Conservation (phyloP, 2,113 vertebrate genomes). For the Zosterops pallidus region DNA sequence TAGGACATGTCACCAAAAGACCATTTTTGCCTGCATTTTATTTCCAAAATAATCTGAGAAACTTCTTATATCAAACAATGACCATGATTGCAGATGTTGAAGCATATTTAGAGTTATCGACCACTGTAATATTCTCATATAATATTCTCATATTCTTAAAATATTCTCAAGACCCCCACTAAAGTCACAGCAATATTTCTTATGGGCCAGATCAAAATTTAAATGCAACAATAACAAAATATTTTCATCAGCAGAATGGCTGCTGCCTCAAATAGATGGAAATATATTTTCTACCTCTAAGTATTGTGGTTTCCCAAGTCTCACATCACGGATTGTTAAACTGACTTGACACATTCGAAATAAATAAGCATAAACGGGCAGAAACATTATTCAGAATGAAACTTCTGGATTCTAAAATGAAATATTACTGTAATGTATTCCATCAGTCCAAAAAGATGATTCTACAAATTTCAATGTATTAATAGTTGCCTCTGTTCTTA, state of each 20-base stretch:
- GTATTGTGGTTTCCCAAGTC: background rate
- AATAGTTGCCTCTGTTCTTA: background rate
- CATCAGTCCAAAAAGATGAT: background rate
- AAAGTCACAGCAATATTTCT: background rate
- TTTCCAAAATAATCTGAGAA: background rate
- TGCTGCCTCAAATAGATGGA: background rate
- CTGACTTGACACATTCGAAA: background rate
- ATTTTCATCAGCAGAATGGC: background rate
- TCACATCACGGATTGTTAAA: background rate
- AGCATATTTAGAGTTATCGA: background rate
- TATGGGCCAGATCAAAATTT: background rate
- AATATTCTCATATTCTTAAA: background rate
- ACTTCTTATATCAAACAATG: background rate
- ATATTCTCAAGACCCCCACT: background rate
- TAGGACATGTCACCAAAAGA: background rate
- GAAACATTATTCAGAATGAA: background rate
- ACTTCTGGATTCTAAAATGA: background rate
- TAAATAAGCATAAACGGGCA: background rate
- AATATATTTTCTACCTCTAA: background rate
- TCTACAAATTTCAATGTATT: background rate
- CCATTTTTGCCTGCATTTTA: background rate
- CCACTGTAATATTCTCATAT: background rate
- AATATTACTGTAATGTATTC: background rate
- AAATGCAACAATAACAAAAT: background rate
- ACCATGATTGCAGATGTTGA: background rate